Evolutionary conservation across 2,797 vertebrate genomes (phyloP).

Genomic region (Knipowitschia caucasica): DNA sequence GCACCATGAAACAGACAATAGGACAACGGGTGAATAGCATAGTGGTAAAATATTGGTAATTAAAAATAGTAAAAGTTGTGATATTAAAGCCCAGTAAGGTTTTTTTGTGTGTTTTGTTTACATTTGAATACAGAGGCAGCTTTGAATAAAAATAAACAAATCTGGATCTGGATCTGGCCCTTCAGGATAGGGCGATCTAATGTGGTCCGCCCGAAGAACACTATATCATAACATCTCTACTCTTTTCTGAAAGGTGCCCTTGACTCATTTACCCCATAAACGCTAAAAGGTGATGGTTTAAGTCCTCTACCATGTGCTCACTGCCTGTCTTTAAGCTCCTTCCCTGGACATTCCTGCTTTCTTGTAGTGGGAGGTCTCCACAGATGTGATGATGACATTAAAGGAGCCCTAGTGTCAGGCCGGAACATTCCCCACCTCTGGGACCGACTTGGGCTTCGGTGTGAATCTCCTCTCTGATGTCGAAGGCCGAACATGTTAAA

Average conservation of each 20-base stretch:
- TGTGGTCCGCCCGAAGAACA: too few relatives aligned
- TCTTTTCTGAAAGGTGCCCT: not conserved
- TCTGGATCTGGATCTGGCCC: too few relatives aligned
- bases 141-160: too few relatives aligned
- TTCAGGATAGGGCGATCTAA: too few relatives aligned
- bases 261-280: not conserved
- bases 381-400: conserved; percentile 1
- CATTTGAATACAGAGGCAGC: too few relatives aligned
- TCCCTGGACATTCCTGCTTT: not conserved
- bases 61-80: too few relatives aligned
- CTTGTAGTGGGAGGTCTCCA: not conserved
- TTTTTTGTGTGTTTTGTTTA: too few relatives aligned
- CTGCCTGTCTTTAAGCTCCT: not conserved
- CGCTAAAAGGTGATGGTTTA: not conserved
- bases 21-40: too few relatives aligned
- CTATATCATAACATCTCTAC: too few relatives aligned
- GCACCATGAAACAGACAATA: too few relatives aligned
- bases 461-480: conserved; percentile 30
- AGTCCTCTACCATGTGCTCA: not conserved
- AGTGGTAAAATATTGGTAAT: too few relatives aligned
- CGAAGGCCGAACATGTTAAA: conserved; percentile 36
- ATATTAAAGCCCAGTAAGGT: too few relatives aligned
- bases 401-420: conserved; percentile 8
- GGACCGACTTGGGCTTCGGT: conserved; percentile 12
- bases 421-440: conserved; percentile 35